Evolutionary conservation across 2,113 vertebrate species (phyloP).

Genomic region (Thunnus maccoyii): DNA sequence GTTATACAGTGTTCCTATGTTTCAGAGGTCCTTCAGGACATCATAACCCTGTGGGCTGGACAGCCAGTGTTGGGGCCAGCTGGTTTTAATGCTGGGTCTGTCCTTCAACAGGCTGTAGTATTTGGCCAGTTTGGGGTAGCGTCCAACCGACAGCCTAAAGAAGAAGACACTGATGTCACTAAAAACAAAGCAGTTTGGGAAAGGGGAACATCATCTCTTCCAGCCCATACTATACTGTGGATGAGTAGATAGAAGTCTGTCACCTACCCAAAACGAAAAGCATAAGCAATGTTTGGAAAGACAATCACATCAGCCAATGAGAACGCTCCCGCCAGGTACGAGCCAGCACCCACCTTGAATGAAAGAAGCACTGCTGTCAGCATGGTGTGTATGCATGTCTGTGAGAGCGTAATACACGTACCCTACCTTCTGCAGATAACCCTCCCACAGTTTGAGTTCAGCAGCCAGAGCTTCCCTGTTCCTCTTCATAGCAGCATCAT

Average conservation of each 20-base stretch:
- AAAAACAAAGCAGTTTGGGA: neutral
- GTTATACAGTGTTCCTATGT: neutral
- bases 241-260: neutral
- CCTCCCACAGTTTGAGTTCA: slow-evolving; percentile 79
- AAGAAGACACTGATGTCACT: neutral
- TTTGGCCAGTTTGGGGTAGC: slow-evolving; percentile 71
- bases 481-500: slow-evolving; percentile 70
- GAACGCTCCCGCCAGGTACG: slow-evolving; percentile 60
- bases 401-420: no score
- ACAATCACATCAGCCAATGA: slow-evolving; percentile 49
- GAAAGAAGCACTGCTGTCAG: neutral
- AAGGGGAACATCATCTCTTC: neutral
- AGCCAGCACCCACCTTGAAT: slow-evolving; percentile 44
- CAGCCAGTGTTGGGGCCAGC: slow-evolving; percentile 75
- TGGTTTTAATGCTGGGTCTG: slow-evolving; percentile 73
- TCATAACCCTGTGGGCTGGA: slow-evolving; percentile 53
- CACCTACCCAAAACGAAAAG: slow-evolving; percentile 51
- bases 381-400: neutral
- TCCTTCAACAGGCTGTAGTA: slow-evolving; percentile 78
- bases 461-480: slow-evolving; percentile 63
- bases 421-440: slow-evolving; percentile 72
- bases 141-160: slow-evolving; percentile 63
- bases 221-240: neutral
- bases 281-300: slow-evolving; percentile 52
- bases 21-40: slow-evolving; percentile 72